Conservation (phyloP, 1,140 invertebrate species). For the Sitophilus oryzae region DNA sequence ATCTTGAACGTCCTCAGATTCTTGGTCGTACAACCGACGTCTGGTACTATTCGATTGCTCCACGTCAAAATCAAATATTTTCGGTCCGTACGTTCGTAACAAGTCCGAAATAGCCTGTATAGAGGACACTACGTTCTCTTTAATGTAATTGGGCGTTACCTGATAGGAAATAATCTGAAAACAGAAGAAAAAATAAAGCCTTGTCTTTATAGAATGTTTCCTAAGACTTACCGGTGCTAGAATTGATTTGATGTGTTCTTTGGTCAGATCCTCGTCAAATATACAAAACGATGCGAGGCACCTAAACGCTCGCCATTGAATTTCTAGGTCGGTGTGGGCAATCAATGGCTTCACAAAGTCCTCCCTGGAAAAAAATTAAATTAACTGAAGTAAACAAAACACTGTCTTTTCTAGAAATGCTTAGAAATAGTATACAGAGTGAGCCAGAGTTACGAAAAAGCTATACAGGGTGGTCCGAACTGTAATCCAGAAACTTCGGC, state of each 20-base stretch:
- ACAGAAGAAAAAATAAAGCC: neutral
- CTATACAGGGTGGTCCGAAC: too few relatives aligned
- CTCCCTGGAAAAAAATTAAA: conserved; percentile 16
- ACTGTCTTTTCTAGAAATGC: too few relatives aligned
- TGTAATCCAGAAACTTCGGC: too few relatives aligned
- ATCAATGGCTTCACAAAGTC: conserved; percentile 29
- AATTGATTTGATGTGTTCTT: conserved; percentile 24
- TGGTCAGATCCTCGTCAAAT: conserved; percentile 21
- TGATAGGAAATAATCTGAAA: conserved; percentile 28
- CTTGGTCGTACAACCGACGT: conserved; percentile 17
- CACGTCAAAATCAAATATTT: conserved; percentile 16
- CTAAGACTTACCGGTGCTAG: conserved; percentile 28
- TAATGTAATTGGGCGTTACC: conserved; percentile 18
- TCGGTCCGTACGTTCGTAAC: conserved; percentile 22
- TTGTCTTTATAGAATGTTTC: neutral
- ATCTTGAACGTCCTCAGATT: conserved; percentile 8
- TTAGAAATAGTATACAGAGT: too few relatives aligned
- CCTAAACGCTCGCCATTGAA: conserved; percentile 24
- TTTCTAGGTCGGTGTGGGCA: conserved; percentile 13
- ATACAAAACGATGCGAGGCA: conserved; percentile 27
- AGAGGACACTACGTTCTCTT: conserved; percentile 14
- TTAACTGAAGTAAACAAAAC: too few relatives aligned
- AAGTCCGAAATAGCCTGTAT: conserved; percentile 21
- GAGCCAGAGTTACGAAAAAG: too few relatives aligned
- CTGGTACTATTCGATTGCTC: conserved; percentile 7